Percentiles rank a stretch among this genome's conserved stretches.
phyloP scores from a whole-genome alignment of 1,140 invertebrate species.

The Bombyx mandarina region DNA sequence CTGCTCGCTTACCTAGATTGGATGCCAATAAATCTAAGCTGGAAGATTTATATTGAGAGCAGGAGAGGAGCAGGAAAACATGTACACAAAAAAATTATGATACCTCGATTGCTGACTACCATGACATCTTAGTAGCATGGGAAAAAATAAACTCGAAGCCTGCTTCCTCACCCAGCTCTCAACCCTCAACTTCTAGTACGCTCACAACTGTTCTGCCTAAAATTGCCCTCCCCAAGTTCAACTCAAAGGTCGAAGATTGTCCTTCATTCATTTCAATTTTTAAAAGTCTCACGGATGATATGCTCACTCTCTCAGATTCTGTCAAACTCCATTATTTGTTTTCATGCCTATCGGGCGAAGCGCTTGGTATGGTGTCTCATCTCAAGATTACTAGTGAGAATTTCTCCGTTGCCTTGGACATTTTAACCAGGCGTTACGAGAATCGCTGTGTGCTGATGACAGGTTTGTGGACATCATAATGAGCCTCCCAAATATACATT shows the following conservation, averaged over 20 bases:
- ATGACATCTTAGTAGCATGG: neutral
- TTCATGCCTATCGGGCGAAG: slow-evolving; percentile 5
- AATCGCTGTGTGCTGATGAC: slow-evolving; percentile 6
- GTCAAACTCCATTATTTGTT: slow-evolving; percentile 8
- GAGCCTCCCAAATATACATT: neutral
- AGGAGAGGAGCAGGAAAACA: too few species aligned
- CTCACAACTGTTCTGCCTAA: too few species aligned
- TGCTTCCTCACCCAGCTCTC: too few species aligned
- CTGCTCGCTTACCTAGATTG: too few species aligned
- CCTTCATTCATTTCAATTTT: slow-evolving; percentile 5
- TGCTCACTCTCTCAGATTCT: neutral
- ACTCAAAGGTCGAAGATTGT: neutral
- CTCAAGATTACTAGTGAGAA: slow-evolving; percentile 6
- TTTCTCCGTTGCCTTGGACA: slow-evolving; percentile 1
- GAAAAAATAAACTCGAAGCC: too few species aligned
- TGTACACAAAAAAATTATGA: too few species aligned
- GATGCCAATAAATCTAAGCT: too few species aligned
- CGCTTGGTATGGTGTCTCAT: slow-evolving; percentile 6
- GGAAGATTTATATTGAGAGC: too few species aligned
- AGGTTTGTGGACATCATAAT: slow-evolving; percentile 12
- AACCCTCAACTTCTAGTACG: too few species aligned
- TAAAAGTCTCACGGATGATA: slow-evolving; percentile 2
- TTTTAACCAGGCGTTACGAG: slow-evolving; percentile 3
- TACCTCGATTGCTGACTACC: too few species aligned
- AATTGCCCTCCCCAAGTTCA: too few species aligned